Evolutionary conservation across 2,888 invertebrate genomes (phyloP).

Genomic region (Drosophila yooni): DNA sequence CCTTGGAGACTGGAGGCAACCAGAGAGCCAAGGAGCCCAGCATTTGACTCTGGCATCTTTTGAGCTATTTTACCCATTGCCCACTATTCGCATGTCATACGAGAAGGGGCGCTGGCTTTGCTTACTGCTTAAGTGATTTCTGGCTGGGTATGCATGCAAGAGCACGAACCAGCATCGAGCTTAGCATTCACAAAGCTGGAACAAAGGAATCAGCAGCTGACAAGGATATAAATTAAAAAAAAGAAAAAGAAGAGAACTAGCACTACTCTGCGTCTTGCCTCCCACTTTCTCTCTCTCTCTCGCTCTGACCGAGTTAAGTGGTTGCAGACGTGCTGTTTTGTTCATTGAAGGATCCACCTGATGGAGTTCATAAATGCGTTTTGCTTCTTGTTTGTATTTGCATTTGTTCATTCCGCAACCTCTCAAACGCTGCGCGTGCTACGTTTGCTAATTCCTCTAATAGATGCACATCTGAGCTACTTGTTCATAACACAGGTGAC

Average conservation of each 20-base stretch:
- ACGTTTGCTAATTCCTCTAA: neutral
- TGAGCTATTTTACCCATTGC: constrained; percentile 13
- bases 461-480: constrained; percentile 24
- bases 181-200: constrained; percentile 11
- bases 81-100: constrained; percentile 4
- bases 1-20: constrained; percentile 9
- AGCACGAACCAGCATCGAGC: constrained; percentile 14
- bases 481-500: constrained; percentile 7
- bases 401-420: neutral
- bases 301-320: constrained; percentile 18
- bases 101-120: constrained; percentile 18
- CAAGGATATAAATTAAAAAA: constrained; percentile 15
- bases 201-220: constrained; percentile 25
- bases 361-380: constrained; percentile 8
- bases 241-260: constrained; percentile 14
- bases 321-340: constrained; percentile 30
- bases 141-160: constrained; percentile 49
- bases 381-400: neutral
- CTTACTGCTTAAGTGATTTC: constrained; percentile 67
- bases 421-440: constrained; percentile 1
- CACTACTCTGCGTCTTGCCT: neutral
- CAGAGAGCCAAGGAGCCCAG: constrained; percentile 28
- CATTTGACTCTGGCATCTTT: constrained; percentile 22
- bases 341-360: constrained; percentile 29
- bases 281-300: neutral